Base-by-base conservation (phyloP, 2,888 invertebrate genomes). In the Thecophora atra region DNA sequence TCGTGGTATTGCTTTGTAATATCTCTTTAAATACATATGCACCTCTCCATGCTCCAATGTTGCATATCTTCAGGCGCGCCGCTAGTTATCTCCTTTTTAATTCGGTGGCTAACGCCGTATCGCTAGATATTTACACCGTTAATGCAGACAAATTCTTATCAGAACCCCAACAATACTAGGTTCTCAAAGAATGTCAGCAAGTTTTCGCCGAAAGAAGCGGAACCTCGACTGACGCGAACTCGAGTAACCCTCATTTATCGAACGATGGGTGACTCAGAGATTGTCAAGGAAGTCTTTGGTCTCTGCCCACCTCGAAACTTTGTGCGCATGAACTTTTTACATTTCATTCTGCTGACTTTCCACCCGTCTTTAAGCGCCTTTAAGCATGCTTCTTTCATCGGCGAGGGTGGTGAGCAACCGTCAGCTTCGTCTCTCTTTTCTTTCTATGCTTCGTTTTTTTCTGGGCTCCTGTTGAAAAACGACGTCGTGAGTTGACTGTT, bases 401-500 rank as follows among this genome's bases (percentile, higher is more conserved):
- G 30, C 52, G 54, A 37, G 1, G 37, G 2, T 15, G 30, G 19
- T 0, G 42, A n/a, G n/a, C n/a, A 26, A 42, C 30, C n/a, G 7
- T 6, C 26, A 17, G 24, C 24, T 15, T n/a, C 60, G 60, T 19
- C 37, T 37, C 62, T 24, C 24, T 30, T 19, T 30, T 7, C 2
- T n/a, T 13, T 15, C 17, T n/a, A 13, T 42, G 24, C 30, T 2
- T 21, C 47, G n/a, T 24, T 21, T 19, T 4, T 26, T 13, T 28
- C 81, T 85, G 84, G 0, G 74, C 71, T 69, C 85, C 85, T 83
- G 79, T 67, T 83, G 72, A 75, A 81, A 82, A 82, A 76, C 80
- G 81, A 83, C 84, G 84, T 84, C 82, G 82, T 82, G 81, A 82
- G 83, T 82, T 85, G 84, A 85, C 85, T 85, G 83, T 82, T 85